phyloP scores from a whole-genome alignment of 2,797 vertebrate species.

The Microhierax caerulescens region DNA sequence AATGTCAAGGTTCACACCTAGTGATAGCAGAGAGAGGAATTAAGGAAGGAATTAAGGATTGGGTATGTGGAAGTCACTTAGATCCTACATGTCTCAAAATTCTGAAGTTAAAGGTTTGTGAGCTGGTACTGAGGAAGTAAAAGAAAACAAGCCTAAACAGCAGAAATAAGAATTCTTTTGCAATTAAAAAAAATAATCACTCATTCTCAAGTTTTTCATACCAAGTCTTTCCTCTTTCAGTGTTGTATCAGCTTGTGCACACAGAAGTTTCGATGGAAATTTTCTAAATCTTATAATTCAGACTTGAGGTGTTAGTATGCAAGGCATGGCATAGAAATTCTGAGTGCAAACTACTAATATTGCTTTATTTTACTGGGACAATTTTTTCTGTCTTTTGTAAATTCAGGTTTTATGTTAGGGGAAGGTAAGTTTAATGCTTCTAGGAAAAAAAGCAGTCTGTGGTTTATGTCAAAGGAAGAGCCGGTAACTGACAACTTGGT shows the following conservation, averaged over 20 bases:
- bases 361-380: background rate
- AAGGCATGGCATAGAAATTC: background rate
- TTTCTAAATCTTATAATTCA: background rate
- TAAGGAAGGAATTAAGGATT: background rate
- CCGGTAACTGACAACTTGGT: background rate
- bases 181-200: background rate
- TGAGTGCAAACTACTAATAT: no score
- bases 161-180: background rate
- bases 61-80: no score
- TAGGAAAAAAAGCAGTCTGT: background rate
- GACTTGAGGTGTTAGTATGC: background rate
- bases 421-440: background rate
- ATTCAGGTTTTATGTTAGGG: fast-evolving
- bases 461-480: background rate
- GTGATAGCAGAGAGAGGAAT: background rate
- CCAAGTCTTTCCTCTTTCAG: background rate
- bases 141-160: background rate
- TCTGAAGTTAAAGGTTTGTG: background rate
- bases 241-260: fast-evolving
- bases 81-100: background rate
- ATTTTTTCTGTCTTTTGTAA: background rate
- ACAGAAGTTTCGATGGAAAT: background rate
- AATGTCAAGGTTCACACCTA: background rate
- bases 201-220: background rate
- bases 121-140: background rate